Evolutionary conservation across 2,888 invertebrate genomes (phyloP).

Genomic region (Ethmia dodecea): DNA sequence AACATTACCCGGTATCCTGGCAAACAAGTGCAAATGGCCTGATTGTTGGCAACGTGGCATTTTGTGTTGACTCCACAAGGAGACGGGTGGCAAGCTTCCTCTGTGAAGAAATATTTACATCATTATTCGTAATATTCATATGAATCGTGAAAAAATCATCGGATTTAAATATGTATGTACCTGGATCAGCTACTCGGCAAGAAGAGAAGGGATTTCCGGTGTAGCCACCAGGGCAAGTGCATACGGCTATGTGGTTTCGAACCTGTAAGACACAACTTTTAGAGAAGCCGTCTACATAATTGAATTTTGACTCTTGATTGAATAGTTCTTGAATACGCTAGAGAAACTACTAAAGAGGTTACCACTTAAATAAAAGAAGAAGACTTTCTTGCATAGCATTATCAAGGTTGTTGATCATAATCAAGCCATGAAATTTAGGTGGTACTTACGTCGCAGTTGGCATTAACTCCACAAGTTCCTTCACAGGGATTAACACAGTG

Average conservation of each 20-base stretch:
- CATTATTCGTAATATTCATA: neutral
- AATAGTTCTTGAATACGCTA: neutral
- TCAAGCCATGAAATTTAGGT: too few relatives aligned
- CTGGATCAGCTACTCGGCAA: constrained; percentile 86
- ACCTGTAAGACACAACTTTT: constrained; percentile 43
- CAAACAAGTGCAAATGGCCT: constrained; percentile 88
- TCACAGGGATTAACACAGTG: constrained; percentile 89
- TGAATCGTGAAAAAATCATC: neutral
- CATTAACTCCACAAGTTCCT: constrained; percentile 85
- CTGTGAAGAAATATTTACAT: constrained; percentile 53
- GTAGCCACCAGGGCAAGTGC: constrained; percentile 86
- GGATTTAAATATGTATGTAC: constrained; percentile 57
- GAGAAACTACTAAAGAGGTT: too few relatives aligned
- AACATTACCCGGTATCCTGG: constrained; percentile 79
- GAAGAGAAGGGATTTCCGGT: constrained; percentile 86
- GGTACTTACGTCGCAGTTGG: constrained; percentile 85
- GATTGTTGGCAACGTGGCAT: constrained; percentile 86
- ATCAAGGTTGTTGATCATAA: too few relatives aligned
- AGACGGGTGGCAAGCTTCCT: constrained; percentile 89
- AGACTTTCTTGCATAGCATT: too few relatives aligned
- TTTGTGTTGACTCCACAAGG: constrained; percentile 90
- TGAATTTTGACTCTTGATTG: neutral
- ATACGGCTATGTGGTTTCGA: constrained; percentile 86
- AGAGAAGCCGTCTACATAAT: neutral
- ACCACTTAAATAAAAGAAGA: too few relatives aligned